Conservation (phyloP, 2,113 vertebrate species). For the Neoarius graeffei region DNA sequence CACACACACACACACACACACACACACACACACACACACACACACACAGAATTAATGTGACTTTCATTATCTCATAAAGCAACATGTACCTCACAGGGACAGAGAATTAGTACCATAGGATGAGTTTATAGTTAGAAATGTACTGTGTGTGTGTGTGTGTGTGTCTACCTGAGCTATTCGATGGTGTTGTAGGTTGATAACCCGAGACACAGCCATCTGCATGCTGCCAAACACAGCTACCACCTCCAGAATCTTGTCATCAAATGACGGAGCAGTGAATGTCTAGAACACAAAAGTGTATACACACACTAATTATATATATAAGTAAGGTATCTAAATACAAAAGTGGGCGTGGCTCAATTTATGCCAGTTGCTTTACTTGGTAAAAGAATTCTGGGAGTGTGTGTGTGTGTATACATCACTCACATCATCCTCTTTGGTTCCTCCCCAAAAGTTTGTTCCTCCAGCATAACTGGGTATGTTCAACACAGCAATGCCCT, state of each 20-base stretch:
- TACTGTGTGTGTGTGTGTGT: background rate
- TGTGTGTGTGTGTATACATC: background rate
- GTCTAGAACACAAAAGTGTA: constrained; percentile 73
- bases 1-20: background rate
- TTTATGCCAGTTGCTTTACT: background rate
- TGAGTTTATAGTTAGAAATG: background rate
- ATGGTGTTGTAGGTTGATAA: constrained; percentile 95
- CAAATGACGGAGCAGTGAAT: constrained; percentile 93
- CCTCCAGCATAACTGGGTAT: constrained; percentile 97
- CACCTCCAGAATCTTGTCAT: constrained; percentile 96
- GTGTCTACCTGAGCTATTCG: constrained; percentile 90
- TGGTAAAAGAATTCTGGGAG: background rate
- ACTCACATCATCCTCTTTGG: constrained; percentile 97
- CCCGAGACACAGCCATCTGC: constrained; percentile 97
- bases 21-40: background rate
- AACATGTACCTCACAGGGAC: background rate
- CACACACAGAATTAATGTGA: background rate
- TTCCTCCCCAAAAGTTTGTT: constrained; percentile 99
- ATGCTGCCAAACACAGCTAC: constrained; percentile 97
- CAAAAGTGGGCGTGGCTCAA: background rate
- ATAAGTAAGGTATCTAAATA: background rate
- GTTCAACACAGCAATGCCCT: constrained; percentile 95
- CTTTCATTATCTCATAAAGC: background rate
- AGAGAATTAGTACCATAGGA: background rate
- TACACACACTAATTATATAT: constrained; percentile 29